A percentile compares a stretch with the other conserved stretches of the same genome.
These are phyloP conservation scores for Odocoileus hemionus DNA, from an alignment of 2,113 vertebrate species.

Conservation along the genomic window DNA sequence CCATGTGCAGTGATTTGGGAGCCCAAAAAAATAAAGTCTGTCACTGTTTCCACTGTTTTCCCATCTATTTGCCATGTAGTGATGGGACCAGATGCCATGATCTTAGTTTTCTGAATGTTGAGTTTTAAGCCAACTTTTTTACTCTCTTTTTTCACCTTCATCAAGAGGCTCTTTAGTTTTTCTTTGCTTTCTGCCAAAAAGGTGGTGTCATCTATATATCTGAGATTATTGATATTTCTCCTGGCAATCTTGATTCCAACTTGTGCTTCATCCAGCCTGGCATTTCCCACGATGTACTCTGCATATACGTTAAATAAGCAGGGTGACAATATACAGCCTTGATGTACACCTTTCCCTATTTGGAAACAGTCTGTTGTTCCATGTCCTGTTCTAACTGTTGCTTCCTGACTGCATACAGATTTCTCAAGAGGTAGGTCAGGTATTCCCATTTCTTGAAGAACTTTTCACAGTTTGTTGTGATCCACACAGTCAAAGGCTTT, in stretches of 20 bases:
- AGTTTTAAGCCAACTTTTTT: background rate
- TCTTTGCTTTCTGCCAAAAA: background rate
- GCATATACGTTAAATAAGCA: background rate
- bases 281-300: background rate
- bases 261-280: background rate
- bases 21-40: background rate
- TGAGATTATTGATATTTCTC: background rate
- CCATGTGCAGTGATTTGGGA: background rate
- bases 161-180: background rate
- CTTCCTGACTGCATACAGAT: background rate
- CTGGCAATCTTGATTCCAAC: background rate
- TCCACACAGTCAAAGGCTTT: background rate
- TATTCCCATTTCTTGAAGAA: background rate
- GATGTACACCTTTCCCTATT: background rate
- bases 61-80: background rate
- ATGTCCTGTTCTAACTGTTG: background rate
- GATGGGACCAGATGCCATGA: background rate
- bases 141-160: background rate
- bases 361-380: background rate
- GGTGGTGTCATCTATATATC: background rate
- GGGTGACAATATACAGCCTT: background rate
- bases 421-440: background rate
- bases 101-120: background rate
- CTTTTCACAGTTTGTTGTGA: background rate
- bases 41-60: background rate